Evolutionary conservation across 37 sponge, comb jelly and placozoan species (phyloP), one percentile per base, ranked within the genome.

Genomic region (Dysidea cf. avara): DNA sequence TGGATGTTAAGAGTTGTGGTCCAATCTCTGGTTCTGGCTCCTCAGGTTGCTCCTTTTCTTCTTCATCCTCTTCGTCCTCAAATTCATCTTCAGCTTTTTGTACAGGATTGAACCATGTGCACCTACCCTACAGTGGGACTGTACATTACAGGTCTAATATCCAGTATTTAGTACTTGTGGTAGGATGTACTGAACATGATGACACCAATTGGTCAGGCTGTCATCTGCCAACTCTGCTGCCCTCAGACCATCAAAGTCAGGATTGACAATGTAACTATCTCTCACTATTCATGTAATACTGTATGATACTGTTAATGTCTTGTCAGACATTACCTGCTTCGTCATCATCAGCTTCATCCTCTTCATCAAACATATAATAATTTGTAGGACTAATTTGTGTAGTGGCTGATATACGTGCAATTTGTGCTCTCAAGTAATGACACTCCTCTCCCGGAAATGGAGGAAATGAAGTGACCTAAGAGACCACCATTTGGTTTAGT

Each of bases 11-110:
- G n/a, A 99, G 66, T 47, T 87, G 77, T 30, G 99, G 99, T 38
- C 99, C 99, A 14, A 63, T 72, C 74, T 99, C 96, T 46, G 99
- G 99, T 43, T 84, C 90, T 24, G 86, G 95, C 55, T 95, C 91
- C 13, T 95, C 99, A 9, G 87, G 88, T 49, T 95, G 90, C 60
- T 90, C 91, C 74, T 79, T 87, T 52, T 92, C 93, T 25, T 96
- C 97, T 1, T 87, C 89, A 28, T 96, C 97, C 31, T 91, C 96
- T 38, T 89, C 95, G n/a, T 92, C 93, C 37, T 94, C 99, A 81
- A 95, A 95, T 76, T 97, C 94, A 57, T 95, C 96, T 34, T 95
- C 93, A 17, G 95, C 88, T 48, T 99, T 95, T 66, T 82, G 87
- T 6, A 86, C 65, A n/a, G 99, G 99, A 53, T 99, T 99, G 75